Evolutionary conservation across 2,113 vertebrate genomes (phyloP).

Genomic region (Hemiscyllium ocellatum): DNA sequence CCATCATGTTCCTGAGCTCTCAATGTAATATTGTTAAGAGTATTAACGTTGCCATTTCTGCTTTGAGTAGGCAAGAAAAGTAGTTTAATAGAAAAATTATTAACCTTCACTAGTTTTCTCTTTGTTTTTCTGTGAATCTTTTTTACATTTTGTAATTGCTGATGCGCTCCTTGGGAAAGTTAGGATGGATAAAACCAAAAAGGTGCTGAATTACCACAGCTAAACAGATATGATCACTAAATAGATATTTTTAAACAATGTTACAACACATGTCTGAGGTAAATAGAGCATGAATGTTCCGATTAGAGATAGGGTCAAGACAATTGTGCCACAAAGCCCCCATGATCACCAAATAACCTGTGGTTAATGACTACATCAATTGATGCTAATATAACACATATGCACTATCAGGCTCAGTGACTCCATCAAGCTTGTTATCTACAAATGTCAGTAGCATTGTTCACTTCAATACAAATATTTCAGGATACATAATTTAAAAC

Average conservation of each 20-base stretch:
- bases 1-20: not conserved
- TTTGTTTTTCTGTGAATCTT: not conserved
- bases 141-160: not conserved
- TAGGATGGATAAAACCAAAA: not conserved
- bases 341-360: not conserved
- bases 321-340: too few species aligned
- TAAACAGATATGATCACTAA: not conserved
- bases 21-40: not conserved
- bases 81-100: not conserved
- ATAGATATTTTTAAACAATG: not conserved
- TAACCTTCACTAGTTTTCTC: not conserved
- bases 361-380: constrained; percentile 18
- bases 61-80: not conserved
- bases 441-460: not conserved
- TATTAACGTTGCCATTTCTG: not conserved
- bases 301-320: too few species aligned
- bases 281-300: too few species aligned
- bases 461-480: not conserved
- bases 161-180: not conserved
- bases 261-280: too few species aligned
- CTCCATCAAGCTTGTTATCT: not conserved
- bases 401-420: not conserved
- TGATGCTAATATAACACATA: not conserved
- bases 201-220: not conserved
- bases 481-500: not conserved